Percentiles rank a stretch among this genome's conserved stretches.
phyloP scores from a whole-genome alignment of 2,888 invertebrate species.

The Dynastes hyllus region DNA sequence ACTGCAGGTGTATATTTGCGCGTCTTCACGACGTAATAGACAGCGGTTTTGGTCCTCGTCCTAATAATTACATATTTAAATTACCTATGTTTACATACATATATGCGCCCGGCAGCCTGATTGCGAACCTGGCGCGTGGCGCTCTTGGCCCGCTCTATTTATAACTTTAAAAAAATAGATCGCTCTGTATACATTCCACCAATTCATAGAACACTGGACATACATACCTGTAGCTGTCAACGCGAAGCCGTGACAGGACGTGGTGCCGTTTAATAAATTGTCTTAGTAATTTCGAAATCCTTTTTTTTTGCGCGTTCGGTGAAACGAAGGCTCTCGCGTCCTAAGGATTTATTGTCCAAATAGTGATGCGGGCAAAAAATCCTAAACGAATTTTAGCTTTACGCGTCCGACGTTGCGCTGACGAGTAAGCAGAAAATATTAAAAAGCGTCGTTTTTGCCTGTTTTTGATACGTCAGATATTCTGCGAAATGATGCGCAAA shows the following conservation, averaged over 20 bases:
- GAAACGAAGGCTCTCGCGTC: slow-evolving; percentile 26
- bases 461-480: slow-evolving; percentile 23
- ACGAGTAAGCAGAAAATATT: slow-evolving; percentile 36
- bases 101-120: too few species aligned
- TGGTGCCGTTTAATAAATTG: slow-evolving; percentile 46
- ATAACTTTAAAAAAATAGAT: too few species aligned
- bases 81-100: too few species aligned
- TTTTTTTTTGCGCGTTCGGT: slow-evolving; percentile 37
- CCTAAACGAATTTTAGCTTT: slow-evolving; percentile 27
- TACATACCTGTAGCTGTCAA: slow-evolving; percentile 29
- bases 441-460: slow-evolving; percentile 18
- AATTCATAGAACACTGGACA: background rate
- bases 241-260: slow-evolving; percentile 11
- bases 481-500: background rate
- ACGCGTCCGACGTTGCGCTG: slow-evolving; percentile 23
- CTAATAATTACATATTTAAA: too few species aligned
- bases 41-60: too few species aligned
- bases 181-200: background rate
- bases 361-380: slow-evolving; percentile 29
- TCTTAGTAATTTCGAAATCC: slow-evolving; percentile 48
- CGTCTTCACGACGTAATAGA: too few species aligned
- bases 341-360: slow-evolving; percentile 45
- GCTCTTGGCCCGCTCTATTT: too few species aligned
- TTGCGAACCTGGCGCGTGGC: too few species aligned
- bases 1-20: too few species aligned